Percentiles rank a stretch among this genome's conserved stretches.
Conservation (phyloP, 1,140 invertebrate species). For the Drosophila tropicalis region DNA sequence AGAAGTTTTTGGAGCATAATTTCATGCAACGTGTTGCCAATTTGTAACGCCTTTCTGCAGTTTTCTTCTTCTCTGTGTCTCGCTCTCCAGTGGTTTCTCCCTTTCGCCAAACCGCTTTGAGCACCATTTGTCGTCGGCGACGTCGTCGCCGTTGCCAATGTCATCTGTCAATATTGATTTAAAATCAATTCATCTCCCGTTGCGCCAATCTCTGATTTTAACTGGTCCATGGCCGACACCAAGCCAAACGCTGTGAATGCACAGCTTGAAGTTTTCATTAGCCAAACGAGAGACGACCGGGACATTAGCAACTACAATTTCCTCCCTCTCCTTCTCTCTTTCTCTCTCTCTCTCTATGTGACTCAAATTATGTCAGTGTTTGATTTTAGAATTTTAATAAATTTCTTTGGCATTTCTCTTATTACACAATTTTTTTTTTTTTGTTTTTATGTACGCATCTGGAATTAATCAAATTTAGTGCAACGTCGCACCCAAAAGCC, state of each 20-base stretch:
- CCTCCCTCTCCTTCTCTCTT: not conserved
- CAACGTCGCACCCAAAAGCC: slow-evolving; percentile 51
- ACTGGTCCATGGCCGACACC: slow-evolving; percentile 17
- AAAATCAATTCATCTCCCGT: slow-evolving; percentile 79
- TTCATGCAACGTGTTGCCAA: slow-evolving; percentile 1
- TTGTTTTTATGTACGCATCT: slow-evolving; percentile 31
- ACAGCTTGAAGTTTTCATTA: slow-evolving; percentile 77
- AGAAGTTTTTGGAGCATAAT: not conserved
- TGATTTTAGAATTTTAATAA: slow-evolving; percentile 2
- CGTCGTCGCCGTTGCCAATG: slow-evolving; percentile 44
- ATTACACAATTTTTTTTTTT: slow-evolving; percentile 27
- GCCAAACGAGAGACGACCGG: slow-evolving; percentile 17
- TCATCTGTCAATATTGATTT: slow-evolving; percentile 80
- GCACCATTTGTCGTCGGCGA: not conserved
- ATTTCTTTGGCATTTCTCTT: slow-evolving; percentile 19
- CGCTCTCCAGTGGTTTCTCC: not conserved
- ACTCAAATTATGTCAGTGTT: not conserved
- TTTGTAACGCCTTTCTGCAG: not conserved
- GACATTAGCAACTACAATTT: not conserved
- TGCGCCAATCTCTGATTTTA: slow-evolving; percentile 65
- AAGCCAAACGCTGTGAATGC: slow-evolving; percentile 23
- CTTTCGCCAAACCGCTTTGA: not conserved
- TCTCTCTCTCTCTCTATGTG: not conserved
- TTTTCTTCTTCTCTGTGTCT: too few relatives aligned
- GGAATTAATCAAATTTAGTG: slow-evolving; percentile 75